A percentile compares a stretch with the other conserved stretches of the same genome.
Conservation (phyloP, 64 coral and sea anemone species). For the Platygyra sinensis region DNA sequence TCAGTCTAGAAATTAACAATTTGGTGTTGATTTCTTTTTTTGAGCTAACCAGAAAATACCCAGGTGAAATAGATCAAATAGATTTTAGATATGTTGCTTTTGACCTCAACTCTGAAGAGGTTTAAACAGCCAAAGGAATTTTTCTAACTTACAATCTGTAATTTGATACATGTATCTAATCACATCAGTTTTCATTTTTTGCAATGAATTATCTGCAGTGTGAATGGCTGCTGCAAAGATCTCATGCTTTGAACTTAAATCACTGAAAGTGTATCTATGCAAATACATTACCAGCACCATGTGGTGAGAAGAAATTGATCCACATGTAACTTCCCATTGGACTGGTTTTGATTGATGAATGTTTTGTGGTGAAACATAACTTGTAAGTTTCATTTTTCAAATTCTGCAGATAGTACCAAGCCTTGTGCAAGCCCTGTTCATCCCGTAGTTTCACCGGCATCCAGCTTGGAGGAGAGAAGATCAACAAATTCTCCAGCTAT, state of each 20-base stretch:
- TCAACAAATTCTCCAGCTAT: constrained; percentile 66
- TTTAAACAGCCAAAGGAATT: not conserved
- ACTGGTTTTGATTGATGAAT: constrained; percentile 5
- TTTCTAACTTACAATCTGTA: not conserved
- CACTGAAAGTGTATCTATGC: not conserved
- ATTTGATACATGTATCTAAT: constrained; percentile 17
- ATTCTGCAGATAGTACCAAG: constrained; percentile 74
- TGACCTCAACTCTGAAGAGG: not conserved
- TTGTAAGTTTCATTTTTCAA: constrained; percentile 32
- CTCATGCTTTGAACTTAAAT: not conserved
- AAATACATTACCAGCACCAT: not conserved
- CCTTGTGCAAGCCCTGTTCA: constrained; percentile 59
- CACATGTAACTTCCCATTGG: not conserved
- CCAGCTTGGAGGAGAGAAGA: constrained; percentile 75
- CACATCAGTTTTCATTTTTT: not conserved
- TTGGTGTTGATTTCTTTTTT: not conserved
- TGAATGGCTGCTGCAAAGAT: not conserved
- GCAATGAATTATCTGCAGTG: not conserved
- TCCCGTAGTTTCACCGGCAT: constrained; percentile 41
- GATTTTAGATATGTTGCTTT: not conserved
- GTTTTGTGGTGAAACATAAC: constrained; percentile 12
- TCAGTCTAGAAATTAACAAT: not conserved
- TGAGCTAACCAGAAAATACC: too few relatives aligned
- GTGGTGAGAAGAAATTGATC: not conserved
- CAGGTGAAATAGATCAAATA: not conserved